Conservation (phyloP, 2,113 vertebrate genomes). For the Erythrolamprus reginae region DNA sequence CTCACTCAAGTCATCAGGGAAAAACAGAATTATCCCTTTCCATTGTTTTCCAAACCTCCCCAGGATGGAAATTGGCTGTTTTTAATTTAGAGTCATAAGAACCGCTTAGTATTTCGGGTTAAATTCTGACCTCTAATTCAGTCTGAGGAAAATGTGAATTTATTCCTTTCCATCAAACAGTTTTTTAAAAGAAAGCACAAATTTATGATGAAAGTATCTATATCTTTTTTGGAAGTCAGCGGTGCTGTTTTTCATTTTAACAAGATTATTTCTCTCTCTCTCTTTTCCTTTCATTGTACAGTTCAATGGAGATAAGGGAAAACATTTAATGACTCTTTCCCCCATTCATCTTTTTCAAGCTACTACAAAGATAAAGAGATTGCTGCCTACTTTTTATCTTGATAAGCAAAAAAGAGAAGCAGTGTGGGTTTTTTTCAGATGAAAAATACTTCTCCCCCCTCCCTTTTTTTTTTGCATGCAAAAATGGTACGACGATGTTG, state of each 20-base stretch:
- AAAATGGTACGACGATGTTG: background rate
- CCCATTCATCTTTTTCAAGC: constrained; percentile 42
- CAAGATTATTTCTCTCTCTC: background rate
- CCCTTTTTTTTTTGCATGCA: background rate
- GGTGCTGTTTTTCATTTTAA: background rate
- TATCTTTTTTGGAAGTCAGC: background rate
- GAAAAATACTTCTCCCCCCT: constrained; percentile 8
- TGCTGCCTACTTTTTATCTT: background rate
- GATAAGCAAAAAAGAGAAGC: constrained; percentile 22
- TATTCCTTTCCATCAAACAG: background rate
- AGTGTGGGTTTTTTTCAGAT: background rate
- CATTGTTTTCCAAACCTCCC: background rate
- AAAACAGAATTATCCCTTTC: background rate
- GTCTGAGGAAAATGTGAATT: constrained; percentile 9
- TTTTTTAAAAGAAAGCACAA: background rate
- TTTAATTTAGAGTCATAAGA: constrained; percentile 37
- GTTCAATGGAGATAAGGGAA: background rate
- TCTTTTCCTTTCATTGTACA: background rate
- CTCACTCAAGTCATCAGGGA: background rate
- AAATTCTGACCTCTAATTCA: constrained; percentile 32
- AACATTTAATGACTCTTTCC: constrained; percentile 8
- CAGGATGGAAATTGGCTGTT: background rate
- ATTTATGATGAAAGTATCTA: background rate
- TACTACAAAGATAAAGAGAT: constrained; percentile 24
- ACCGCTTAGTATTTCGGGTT: constrained; percentile 13